Percentiles rank a stretch among this genome's conserved stretches.
Evolutionary conservation across 1,140 invertebrate species (phyloP).

Genomic region (Cataglyphis hispanica): DNA sequence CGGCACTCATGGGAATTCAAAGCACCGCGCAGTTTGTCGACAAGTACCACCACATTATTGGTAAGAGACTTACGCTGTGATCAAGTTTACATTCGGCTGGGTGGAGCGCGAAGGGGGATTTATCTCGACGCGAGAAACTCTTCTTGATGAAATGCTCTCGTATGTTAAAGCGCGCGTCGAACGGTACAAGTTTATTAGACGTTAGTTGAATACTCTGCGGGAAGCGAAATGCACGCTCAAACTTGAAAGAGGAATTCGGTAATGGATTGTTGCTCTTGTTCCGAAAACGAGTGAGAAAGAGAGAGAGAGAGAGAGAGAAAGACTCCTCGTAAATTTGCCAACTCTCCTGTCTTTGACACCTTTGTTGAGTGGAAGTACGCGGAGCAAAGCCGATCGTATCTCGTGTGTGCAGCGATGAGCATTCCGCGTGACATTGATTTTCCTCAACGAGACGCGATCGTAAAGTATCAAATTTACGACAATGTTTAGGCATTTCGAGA

Average conservation of each 20-base stretch:
- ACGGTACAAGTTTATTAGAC: not conserved
- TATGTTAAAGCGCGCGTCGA: not conserved
- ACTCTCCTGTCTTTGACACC: slow-evolving; percentile 55
- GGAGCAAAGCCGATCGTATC: slow-evolving; percentile 60
- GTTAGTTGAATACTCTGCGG: not conserved
- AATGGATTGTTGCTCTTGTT: not conserved
- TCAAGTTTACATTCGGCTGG: not conserved
- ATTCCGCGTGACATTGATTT: slow-evolving; percentile 28
- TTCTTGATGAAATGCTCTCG: not conserved
- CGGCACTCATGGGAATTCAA: slow-evolving; percentile 86
- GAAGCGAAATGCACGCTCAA: not conserved
- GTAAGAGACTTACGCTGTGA: slow-evolving; percentile 67
- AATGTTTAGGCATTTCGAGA: not conserved
- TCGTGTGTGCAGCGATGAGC: not conserved
- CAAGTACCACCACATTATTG: slow-evolving; percentile 85
- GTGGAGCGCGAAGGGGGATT: not conserved
- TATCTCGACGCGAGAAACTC: not conserved
- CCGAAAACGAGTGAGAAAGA: not conserved
- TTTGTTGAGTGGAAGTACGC: slow-evolving; percentile 19
- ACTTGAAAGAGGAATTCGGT: slow-evolving; percentile 5
- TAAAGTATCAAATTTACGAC: slow-evolving; percentile 34
- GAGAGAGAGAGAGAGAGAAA: too few species aligned
- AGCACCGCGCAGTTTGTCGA: slow-evolving; percentile 85
- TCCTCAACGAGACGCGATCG: not conserved
- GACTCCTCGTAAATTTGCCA: slow-evolving; percentile 58